Evolutionary conservation across 1,140 invertebrate genomes (phyloP).

Genomic region (Bursaphelenchus mucronatus): DNA sequence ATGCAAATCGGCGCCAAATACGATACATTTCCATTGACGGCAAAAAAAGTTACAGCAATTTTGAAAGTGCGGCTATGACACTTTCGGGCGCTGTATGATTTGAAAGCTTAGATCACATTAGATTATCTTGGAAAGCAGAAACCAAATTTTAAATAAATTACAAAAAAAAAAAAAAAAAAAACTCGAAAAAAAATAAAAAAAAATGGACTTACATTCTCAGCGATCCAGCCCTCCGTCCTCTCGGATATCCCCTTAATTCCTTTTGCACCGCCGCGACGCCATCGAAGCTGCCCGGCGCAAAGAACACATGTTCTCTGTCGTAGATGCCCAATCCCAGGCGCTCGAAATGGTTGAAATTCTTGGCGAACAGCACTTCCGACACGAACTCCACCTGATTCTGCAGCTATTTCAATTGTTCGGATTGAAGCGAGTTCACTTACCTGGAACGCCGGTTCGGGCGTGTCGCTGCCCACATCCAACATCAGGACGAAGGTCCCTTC

Average conservation of each 20-base stretch:
- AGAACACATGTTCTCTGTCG: not conserved
- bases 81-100: too few relatives aligned
- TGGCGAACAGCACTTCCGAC: not conserved
- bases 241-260: too few relatives aligned
- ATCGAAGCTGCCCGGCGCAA: conserved; percentile 1
- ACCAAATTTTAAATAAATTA: not conserved
- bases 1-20: too few relatives aligned
- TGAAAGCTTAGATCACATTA: too few relatives aligned
- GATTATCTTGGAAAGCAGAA: not conserved
- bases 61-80: too few relatives aligned
- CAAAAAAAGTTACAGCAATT: too few relatives aligned
- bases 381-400: conserved; percentile 7
- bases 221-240: too few relatives aligned
- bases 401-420: not conserved
- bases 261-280: too few relatives aligned
- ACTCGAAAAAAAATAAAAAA: not conserved
- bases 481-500: not conserved
- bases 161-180: conserved; percentile 2
- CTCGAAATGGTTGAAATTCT: conserved; percentile 13
- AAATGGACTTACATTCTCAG: not conserved
- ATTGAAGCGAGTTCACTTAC: not conserved
- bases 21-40: too few relatives aligned
- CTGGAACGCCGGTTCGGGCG: not conserved
- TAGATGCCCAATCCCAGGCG: conserved; percentile 12
- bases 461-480: not conserved